Percentiles rank a stretch among this genome's conserved stretches.
phyloP scores from a whole-genome alignment of 2,888 invertebrate genomes.

The Trileptium ribeirensis region DNA sequence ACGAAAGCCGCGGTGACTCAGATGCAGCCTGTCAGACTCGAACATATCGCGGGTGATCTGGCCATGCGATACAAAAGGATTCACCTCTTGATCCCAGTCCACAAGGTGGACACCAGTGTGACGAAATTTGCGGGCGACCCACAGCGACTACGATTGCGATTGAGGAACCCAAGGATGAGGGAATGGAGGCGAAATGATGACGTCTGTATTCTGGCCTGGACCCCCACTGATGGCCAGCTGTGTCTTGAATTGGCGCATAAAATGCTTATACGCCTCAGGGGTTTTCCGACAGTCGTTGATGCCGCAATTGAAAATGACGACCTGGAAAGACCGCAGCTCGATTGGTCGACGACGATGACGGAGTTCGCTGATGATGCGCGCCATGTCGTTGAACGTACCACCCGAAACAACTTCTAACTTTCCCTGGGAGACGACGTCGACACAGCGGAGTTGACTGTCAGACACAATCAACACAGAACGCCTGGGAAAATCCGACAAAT shows the following conservation, averaged over 20 bases:
- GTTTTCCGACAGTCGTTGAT: not conserved
- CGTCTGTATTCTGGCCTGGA: not conserved
- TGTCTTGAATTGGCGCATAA: not conserved
- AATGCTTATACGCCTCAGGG: not conserved
- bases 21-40: not conserved
- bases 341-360: not conserved
- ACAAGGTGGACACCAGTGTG: no score
- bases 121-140: no score
- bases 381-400: conserved; percentile 4
- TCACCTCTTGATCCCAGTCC: no score
- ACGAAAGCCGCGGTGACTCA: not conserved
- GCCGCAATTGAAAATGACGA: conserved; percentile 2
- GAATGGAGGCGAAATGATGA: conserved; percentile 1
- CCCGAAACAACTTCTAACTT: not conserved
- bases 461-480: no score
- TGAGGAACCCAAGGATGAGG: not conserved
- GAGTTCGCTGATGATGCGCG: not conserved
- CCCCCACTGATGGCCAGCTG: not conserved
- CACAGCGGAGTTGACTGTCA: conserved; percentile 8
- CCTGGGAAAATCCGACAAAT: no score
- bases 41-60: no score
- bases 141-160: no score
- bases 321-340: not conserved
- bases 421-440: not conserved
- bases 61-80: no score